Percentiles rank a stretch among this genome's conserved stretches.
Conservation (phyloP, 64 coral and sea anemone genomes). For the Stylophora pistillata region DNA sequence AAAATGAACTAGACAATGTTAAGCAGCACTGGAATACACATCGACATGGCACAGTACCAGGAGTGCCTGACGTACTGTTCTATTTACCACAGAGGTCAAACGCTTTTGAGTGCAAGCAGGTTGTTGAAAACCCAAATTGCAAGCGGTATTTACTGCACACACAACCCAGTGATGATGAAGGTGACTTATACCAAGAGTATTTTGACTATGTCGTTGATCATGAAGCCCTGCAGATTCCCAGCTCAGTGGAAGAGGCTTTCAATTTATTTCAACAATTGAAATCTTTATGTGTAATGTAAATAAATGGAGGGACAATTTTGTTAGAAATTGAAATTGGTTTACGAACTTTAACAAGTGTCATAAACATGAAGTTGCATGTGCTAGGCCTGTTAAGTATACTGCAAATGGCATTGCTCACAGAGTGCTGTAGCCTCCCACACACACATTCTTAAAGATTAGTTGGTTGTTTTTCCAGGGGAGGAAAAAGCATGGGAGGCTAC, state of each 20-base stretch:
- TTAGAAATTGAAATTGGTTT: conserved; percentile 31
- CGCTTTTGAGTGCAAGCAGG: conserved; percentile 32
- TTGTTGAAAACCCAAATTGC: conserved; percentile 21
- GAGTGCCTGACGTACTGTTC: conserved; percentile 38
- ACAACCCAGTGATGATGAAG: conserved; percentile 41
- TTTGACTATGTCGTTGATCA: conserved; percentile 63
- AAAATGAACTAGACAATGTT: conserved; percentile 32
- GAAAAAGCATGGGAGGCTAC: conserved; percentile 31
- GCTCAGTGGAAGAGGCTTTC: conserved; percentile 63
- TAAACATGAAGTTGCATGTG: conserved; percentile 35
- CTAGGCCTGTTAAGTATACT: conserved; percentile 12
- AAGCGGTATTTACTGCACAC: conserved; percentile 34
- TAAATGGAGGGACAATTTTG: conserved; percentile 21
- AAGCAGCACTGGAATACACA: conserved; percentile 35
- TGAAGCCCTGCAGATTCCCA: conserved; percentile 54
- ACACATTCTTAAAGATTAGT: conserved; percentile 19
- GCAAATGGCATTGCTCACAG: conserved; percentile 24
- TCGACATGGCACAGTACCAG: conserved; percentile 28
- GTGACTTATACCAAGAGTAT: conserved; percentile 66
- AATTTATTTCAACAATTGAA: conserved; percentile 65
- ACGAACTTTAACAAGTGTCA: conserved; percentile 28
- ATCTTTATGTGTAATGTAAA: conserved; percentile 26
- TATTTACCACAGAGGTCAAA: conserved; percentile 32
- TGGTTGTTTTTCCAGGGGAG: conserved; percentile 10
- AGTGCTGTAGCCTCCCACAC: conserved; percentile 29